phyloP scores from a whole-genome alignment of 2,888 invertebrate genomes.

The Ochropacha duplaris region DNA sequence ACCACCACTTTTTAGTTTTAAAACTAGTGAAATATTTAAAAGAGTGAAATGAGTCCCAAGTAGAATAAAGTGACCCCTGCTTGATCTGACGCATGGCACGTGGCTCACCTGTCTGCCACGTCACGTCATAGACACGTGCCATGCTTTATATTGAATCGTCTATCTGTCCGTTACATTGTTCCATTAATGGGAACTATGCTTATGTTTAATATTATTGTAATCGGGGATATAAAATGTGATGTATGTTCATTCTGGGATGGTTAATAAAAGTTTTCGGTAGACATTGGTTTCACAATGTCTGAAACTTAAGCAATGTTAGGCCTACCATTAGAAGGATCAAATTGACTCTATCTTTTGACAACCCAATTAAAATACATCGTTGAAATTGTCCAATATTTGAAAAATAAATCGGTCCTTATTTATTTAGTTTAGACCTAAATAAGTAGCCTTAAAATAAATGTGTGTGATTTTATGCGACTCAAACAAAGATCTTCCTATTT shows the following conservation, averaged over 20 bases:
- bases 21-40: neutral
- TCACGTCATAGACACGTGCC: constrained; percentile 13
- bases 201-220: neutral
- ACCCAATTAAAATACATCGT: too few relatives aligned
- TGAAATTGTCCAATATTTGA: too few relatives aligned
- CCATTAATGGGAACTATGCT: neutral
- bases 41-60: constrained; percentile 13
- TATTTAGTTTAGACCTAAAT: too few relatives aligned
- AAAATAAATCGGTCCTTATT: too few relatives aligned
- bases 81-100: neutral
- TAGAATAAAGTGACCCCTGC: constrained; percentile 15
- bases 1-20: too few relatives aligned
- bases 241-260: too few relatives aligned
- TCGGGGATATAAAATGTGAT: neutral
- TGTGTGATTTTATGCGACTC: too few relatives aligned
- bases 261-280: neutral
- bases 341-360: too few relatives aligned
- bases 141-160: neutral
- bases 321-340: too few relatives aligned
- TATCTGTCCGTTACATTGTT: constrained; percentile 13
- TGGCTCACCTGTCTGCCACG: constrained; percentile 28
- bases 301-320: too few relatives aligned
- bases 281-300: constrained; percentile 9
- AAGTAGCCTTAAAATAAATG: too few relatives aligned
- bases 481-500: too few relatives aligned